Evolutionary conservation across 2,797 vertebrate species (phyloP).

Genomic region (Sardinella longiceps): DNA sequence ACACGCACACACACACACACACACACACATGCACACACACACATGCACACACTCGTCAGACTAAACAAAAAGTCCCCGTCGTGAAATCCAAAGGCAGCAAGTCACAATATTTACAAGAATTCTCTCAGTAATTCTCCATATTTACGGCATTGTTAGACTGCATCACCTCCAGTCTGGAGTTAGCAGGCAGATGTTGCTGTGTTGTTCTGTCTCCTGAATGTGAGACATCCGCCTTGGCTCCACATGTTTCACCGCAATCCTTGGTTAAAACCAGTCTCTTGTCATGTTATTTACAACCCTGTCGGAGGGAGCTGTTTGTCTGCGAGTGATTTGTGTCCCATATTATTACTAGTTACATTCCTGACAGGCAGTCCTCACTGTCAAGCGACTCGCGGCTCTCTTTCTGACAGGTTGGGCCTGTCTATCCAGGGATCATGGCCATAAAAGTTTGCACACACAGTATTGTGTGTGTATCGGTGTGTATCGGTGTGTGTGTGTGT

Average conservation of each 20-base stretch:
- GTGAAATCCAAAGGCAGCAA: neutral
- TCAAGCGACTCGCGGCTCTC: neutral
- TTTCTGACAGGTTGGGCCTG: constrained; percentile 3
- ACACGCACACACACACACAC: neutral
- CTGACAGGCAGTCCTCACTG: neutral
- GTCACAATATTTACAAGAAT: constrained; percentile 3
- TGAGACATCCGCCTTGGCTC: neutral
- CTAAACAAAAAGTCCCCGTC: neutral
- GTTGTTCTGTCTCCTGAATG: neutral
- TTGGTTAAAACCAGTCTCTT: neutral
- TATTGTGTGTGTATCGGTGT: neutral
- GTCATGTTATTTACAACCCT: neutral
- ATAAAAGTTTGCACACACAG: neutral
- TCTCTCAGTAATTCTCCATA: neutral
- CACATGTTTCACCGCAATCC: neutral
- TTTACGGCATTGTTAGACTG: neutral
- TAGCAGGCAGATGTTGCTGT: neutral
- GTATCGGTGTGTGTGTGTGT: neutral
- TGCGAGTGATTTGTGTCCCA: neutral
- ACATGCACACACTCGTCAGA: neutral
- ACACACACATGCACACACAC: neutral
- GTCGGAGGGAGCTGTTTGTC: neutral
- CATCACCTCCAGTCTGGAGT: neutral
- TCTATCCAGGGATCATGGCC: neutral
- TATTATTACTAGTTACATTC: neutral